Percentiles rank a stretch among this genome's conserved stretches.
Conservation (phyloP, 2,888 invertebrate species). For the Drosophila rellima region DNA sequence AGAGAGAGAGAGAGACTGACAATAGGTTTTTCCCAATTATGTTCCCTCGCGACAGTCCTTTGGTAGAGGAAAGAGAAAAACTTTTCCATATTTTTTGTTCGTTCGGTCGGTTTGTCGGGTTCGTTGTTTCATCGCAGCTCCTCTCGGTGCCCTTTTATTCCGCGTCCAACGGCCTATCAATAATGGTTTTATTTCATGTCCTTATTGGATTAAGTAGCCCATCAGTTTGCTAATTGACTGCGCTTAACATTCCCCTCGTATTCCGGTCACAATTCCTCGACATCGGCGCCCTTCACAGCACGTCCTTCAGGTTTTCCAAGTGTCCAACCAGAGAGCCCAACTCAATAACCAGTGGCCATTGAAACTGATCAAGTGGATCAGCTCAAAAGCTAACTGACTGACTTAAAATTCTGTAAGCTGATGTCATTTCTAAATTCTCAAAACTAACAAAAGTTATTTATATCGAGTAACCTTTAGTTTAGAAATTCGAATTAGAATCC, state of each 20-base stretch:
- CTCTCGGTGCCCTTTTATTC: not conserved
- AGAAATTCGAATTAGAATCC: too few species aligned
- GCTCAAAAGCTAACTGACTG: not conserved
- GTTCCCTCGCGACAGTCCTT: slow-evolving; percentile 30
- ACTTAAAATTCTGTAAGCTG: too few species aligned
- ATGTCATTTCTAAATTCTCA: too few species aligned
- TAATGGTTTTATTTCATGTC: slow-evolving; percentile 71
- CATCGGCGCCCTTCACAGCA: not conserved
- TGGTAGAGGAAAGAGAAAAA: slow-evolving; percentile 18
- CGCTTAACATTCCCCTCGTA: slow-evolving; percentile 53
- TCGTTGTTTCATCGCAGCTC: slow-evolving; percentile 23
- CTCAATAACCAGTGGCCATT: not conserved
- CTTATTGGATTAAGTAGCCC: slow-evolving; percentile 75
- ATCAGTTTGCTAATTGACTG: slow-evolving; percentile 71
- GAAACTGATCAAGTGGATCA: slow-evolving; percentile 4
- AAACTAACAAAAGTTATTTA: too few species aligned
- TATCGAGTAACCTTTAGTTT: too few species aligned
- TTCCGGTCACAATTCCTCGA: slow-evolving; percentile 5
- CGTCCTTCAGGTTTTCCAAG: slow-evolving; percentile 9
- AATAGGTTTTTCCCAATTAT: slow-evolving; percentile 49
- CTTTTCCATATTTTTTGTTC: slow-evolving; percentile 44
- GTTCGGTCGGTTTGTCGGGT: slow-evolving; percentile 23
- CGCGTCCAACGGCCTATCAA: slow-evolving; percentile 47
- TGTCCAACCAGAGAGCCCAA: slow-evolving; percentile 7
- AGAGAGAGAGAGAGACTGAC: not conserved